Evolutionary conservation across 2,888 invertebrate genomes (phyloP), one percentile per base, ranked within the genome.

Genomic region (Pandemis cinnamomeana): DNA sequence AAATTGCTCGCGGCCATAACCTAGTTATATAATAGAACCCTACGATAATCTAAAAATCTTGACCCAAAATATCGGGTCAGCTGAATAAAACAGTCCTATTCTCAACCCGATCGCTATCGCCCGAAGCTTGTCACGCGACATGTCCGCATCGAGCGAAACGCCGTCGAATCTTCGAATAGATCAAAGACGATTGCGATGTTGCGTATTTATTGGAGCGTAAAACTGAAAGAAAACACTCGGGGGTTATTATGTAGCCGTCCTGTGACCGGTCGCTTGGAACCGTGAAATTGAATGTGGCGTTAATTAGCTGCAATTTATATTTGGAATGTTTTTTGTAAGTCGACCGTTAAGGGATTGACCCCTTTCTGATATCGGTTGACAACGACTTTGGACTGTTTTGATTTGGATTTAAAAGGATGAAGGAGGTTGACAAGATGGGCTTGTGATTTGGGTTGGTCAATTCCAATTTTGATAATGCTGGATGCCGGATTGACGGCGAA

Each of bases 211-310:
- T 84, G 83, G 84, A 81, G 82, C 84, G 83, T 81, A 81, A 80
- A 84, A 82, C 70, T 81, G 85, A 84, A 87, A 86, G 85, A 85
- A 86, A 84, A 86, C 82, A 82, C 82, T 70, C 70, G 60, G 63
- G 63, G 70, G 74, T 74, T 74, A 71, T 74, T 74, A 67, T 74
- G 74, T 73, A 44, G 77, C 76, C 78, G 81, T 82, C 81, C 82
- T 80, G 80, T 80, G 78, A 77, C 81, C 78, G 72, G 69, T 66
- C 68, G 72, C 72, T 74, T 78, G 76, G 71, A 78, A 80, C 80
- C 81, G 78, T 84, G 79, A 84, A 87, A 86, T 86, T 84, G 81
- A 78, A 85, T 75, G 71, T 76, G 67, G 67, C 67, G 72, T 77
- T 77, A 75, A 77, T 77, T 77, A 68, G 70, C 13, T 15, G 15